Evolutionary conservation across 2,113 vertebrate species (phyloP), one percentile per base, ranked within the genome.

Genomic region (Odobenus rosmarus): DNA sequence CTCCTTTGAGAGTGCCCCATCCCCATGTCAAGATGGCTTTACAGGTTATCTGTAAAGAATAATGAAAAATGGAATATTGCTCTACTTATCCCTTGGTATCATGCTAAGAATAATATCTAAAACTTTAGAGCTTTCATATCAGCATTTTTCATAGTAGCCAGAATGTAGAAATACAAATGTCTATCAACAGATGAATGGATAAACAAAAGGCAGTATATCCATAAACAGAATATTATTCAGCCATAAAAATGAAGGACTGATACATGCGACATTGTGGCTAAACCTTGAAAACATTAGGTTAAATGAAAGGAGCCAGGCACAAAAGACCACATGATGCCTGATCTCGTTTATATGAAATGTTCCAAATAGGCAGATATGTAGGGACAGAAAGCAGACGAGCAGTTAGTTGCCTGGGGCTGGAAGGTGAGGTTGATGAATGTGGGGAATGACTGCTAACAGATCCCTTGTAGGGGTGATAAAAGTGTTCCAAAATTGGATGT

Each of bases 401-500:
- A 76, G 7, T 77, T 67, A 19, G 46, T 71, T 90, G 51, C 51
- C 46, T 85, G 21, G 9, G 53, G 3, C 3, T 69, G 31, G 51
- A 61, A 16, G 31, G 5, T 67, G 26, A 77, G 36, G 5, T 2
- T 62, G 21, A 26, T 24, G 14, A 24, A 93, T 67, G 62, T 51
- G 23, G n/a, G 21, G 23, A 67, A 3, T 53, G 18, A 89, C 9
- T 36, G 8, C 39, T 49, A 77, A 55, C 16, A 49, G 36, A 62
- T 77, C 62, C 76, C 76, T 57, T 71, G 82, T 55, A 33, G 19
- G 82, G 28, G 21, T 89, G 8, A 86, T 67, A 53, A 46, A 91
- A 91, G 82, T 72, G 23, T 46, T 93, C 26, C 69, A 96, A 86
- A 96, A 91, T 57, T 81, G 74, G 36, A 83, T 64, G 12, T 61